Percentiles rank a stretch among this genome's conserved stretches.
Conservation (phyloP, 2,797 vertebrate genomes). For the Cryptoprocta ferox region DNA sequence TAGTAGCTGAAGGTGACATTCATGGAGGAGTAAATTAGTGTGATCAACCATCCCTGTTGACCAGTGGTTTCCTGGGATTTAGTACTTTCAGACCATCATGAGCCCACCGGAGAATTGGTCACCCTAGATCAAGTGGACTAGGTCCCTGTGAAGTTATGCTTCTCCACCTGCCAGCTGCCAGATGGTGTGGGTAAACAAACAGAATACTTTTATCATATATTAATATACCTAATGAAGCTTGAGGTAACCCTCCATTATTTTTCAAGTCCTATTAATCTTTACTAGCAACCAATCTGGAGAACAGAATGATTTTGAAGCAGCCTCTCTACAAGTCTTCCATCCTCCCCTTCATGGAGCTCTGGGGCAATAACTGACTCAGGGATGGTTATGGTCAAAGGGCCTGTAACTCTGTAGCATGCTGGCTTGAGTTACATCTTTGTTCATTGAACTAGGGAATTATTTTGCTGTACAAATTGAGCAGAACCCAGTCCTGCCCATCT, state of each 20-base stretch:
- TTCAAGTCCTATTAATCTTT: background rate
- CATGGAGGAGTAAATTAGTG: background rate
- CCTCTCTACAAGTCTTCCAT: background rate
- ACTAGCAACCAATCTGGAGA: background rate
- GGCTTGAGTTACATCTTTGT: constrained; percentile 48
- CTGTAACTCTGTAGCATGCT: background rate
- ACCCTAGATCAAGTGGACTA: background rate
- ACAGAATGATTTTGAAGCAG: background rate
- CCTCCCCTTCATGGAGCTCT: background rate
- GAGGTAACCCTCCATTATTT: constrained; percentile 46
- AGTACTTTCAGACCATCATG: background rate
- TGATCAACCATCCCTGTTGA: background rate
- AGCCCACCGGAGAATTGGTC: background rate
- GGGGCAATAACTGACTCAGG: background rate
- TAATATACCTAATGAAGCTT: background rate
- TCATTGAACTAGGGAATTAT: constrained; percentile 57
- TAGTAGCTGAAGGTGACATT: constrained; percentile 6
- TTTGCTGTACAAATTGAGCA: constrained; percentile 49
- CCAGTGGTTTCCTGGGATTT: background rate
- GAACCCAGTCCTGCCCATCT: background rate
- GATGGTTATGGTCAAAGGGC: background rate
- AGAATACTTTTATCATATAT: background rate
- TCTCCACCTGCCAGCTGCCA: background rate
- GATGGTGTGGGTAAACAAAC: background rate
- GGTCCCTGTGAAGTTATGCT: background rate